These are phyloP conservation scores for Cryptomyrus ogoouensis DNA, from an alignment of 2,113 vertebrate genomes.

Conservation along the genomic window DNA sequence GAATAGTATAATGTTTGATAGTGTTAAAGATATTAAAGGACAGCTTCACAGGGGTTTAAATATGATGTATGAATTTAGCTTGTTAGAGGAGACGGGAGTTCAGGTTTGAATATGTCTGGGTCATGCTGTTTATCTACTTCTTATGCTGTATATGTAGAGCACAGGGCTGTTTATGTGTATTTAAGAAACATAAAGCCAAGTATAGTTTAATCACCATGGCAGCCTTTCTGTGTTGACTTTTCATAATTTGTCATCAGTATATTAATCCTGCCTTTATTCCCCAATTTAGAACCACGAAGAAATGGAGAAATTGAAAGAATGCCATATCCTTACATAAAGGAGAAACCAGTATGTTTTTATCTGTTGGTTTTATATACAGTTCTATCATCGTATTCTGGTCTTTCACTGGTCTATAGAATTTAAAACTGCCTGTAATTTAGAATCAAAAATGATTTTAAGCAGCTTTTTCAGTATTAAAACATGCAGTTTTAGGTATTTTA, in stretches of 20 bases:
- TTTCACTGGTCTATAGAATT: not conserved
- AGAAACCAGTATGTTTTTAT: slow-evolving; percentile 11
- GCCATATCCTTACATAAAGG: not conserved
- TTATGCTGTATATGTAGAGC: not conserved
- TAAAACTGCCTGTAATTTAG: not conserved
- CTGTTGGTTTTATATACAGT: not conserved
- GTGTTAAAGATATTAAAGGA: not conserved
- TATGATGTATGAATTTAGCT: not conserved
- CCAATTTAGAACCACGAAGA: not conserved
- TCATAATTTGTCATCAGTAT: not conserved
- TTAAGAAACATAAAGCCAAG: not conserved
- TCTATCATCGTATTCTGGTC: not conserved
- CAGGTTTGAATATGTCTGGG: not conserved
- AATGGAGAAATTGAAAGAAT: not conserved
- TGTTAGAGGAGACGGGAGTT: not conserved
- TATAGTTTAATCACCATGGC: not conserved
- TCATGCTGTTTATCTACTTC: not conserved
- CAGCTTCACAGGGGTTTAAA: no score
- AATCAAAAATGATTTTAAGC: not conserved
- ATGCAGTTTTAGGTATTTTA: not conserved
- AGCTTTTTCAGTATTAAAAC: not conserved
- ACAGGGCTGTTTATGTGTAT: not conserved
- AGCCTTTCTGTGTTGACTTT: not conserved
- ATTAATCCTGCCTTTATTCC: not conserved
- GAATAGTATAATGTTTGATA: not conserved